Percentiles rank a stretch among this genome's conserved stretches.
Evolutionary conservation across 2,797 vertebrate species (phyloP).

Genomic region (Halcyon leucocephala): DNA sequence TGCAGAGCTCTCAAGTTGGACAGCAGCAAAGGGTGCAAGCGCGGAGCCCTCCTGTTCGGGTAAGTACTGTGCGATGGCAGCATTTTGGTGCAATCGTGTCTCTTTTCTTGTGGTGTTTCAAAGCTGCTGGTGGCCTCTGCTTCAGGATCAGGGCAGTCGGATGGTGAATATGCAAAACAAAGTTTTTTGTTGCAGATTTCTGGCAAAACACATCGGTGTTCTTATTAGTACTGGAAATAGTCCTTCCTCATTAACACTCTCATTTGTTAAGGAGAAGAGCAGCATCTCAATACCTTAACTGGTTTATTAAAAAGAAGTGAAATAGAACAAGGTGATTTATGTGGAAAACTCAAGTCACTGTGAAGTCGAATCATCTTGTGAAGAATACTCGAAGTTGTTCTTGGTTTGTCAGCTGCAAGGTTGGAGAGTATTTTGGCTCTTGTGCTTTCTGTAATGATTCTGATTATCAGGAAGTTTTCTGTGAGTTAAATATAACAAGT

Average conservation of each 20-base stretch:
- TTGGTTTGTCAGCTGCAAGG: not conserved
- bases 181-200: not conserved
- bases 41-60: slow-evolving; percentile 93
- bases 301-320: not conserved
- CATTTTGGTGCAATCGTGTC: not conserved
- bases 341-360: not conserved
- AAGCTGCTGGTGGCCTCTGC: not conserved
- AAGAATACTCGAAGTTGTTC: not conserved
- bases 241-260: not conserved
- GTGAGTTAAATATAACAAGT: not conserved
- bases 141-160: not conserved
- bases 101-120: not conserved
- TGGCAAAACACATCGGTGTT: not conserved
- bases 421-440: not conserved
- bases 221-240: not conserved
- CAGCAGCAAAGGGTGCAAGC: slow-evolving; percentile 90
- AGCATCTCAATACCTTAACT: not conserved
- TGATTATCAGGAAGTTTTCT: not conserved
- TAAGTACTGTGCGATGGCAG: slow-evolving; percentile 75
- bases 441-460: not conserved
- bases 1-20: slow-evolving; percentile 79
- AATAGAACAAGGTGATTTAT: not conserved
- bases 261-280: not conserved
- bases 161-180: not conserved
- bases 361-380: not conserved